These are phyloP conservation scores for Schizaphis graminum DNA, from an alignment of 2,888 invertebrate species.

Conservation along the genomic window DNA sequence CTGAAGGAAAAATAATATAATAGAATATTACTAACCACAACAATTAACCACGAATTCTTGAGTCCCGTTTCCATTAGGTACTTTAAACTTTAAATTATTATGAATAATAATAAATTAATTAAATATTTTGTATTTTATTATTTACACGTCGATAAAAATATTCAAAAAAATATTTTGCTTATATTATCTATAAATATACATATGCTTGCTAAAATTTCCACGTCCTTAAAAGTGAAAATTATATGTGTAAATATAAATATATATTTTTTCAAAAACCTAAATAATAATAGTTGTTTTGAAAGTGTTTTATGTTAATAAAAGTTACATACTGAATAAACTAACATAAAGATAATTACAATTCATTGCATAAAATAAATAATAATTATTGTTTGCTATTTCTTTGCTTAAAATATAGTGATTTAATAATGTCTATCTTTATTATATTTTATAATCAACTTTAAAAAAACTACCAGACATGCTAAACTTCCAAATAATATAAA, in stretches of 20 bases:
- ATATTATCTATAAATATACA: too few relatives aligned
- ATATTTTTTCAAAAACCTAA: neutral
- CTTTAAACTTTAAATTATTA: neutral
- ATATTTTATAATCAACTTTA: neutral
- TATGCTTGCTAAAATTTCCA: neutral
- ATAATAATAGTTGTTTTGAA: neutral
- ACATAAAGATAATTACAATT: neutral
- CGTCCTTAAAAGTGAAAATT: neutral
- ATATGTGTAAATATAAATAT: neutral
- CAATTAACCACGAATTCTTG: neutral
- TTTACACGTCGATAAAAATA: neutral
- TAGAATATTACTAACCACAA: neutral
- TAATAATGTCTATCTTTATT: neutral
- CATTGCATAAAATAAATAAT: neutral
- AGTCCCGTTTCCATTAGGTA: neutral
- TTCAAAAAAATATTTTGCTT: neutral
- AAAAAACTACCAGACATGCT: neutral
- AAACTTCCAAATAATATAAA: neutral
- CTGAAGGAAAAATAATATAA: neutral
- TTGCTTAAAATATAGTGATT: too few relatives aligned
- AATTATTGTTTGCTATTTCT: neutral
- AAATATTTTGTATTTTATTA: neutral
- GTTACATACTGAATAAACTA: too few relatives aligned
- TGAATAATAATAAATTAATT: neutral
- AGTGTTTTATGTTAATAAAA: neutral